phyloP scores from a whole-genome alignment of 1,140 invertebrate species.

The Cryptotermes secundus region DNA sequence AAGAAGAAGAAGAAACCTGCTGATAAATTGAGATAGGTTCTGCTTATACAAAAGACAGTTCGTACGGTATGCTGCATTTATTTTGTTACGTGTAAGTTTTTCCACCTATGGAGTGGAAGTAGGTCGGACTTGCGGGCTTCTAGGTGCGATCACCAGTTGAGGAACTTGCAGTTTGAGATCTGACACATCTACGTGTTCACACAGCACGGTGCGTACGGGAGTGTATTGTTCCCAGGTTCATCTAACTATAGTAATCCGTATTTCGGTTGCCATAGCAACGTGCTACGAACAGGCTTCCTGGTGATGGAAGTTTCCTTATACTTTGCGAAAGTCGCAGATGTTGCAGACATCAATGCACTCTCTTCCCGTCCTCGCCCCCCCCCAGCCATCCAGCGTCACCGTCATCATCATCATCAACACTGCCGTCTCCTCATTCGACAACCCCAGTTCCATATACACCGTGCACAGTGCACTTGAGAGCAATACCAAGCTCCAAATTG shows the following conservation, averaged over 20 bases:
- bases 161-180: neutral
- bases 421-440: neutral
- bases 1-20: too few species aligned
- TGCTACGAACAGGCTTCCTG: neutral
- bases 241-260: conserved; percentile 19
- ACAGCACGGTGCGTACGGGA: neutral
- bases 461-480: neutral
- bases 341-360: conserved; percentile 16
- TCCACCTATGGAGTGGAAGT: too few species aligned
- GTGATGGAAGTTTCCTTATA: conserved; percentile 4
- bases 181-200: neutral
- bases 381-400: neutral
- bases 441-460: neutral
- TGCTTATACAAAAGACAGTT: too few species aligned
- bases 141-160: too few species aligned
- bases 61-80: too few species aligned
- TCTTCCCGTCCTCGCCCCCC: neutral
- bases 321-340: neutral
- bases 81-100: too few species aligned
- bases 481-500: too few species aligned
- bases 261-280: neutral
- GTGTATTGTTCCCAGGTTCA: neutral
- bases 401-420: neutral
- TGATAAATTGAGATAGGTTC: too few species aligned
- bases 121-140: too few species aligned